Conservation (phyloP, 2,113 vertebrate species). For the Leucosticte australis region DNA sequence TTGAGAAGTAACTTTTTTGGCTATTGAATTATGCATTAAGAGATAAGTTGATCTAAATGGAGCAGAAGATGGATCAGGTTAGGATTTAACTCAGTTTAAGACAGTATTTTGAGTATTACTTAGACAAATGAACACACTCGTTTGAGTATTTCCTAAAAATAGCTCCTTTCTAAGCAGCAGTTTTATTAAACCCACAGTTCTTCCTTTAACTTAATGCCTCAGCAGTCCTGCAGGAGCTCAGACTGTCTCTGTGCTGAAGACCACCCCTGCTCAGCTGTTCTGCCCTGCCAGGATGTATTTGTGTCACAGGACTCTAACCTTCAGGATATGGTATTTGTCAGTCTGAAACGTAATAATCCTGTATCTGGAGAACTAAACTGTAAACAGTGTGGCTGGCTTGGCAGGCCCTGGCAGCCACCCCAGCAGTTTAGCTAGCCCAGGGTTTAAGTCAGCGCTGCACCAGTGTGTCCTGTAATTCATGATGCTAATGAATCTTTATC, state of each 20-base stretch:
- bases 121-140: neutral
- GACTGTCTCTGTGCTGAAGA: neutral
- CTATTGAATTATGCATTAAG: neutral
- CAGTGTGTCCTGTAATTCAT: neutral
- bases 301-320: neutral
- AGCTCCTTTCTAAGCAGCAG: neutral
- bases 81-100: neutral
- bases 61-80: neutral
- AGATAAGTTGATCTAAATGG: neutral
- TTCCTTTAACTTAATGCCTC: neutral
- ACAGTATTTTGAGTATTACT: slow-evolving; percentile 5
- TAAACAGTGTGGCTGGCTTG: slow-evolving; percentile 19
- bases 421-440: neutral
- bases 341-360: neutral
- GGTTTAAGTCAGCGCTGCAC: neutral
- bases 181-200: neutral
- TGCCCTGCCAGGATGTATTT: slow-evolving; percentile 7
- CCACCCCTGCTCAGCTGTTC: neutral
- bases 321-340: slow-evolving; percentile 30
- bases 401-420: neutral
- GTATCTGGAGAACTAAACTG: neutral
- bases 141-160: slow-evolving; percentile 46
- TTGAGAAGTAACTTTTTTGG: slow-evolving; percentile 5
- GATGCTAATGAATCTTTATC: neutral
- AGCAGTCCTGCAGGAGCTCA: neutral